These are phyloP conservation scores for Ceratitis capitata DNA, from an alignment of 1,140 invertebrate genomes.

Conservation along the genomic window DNA sequence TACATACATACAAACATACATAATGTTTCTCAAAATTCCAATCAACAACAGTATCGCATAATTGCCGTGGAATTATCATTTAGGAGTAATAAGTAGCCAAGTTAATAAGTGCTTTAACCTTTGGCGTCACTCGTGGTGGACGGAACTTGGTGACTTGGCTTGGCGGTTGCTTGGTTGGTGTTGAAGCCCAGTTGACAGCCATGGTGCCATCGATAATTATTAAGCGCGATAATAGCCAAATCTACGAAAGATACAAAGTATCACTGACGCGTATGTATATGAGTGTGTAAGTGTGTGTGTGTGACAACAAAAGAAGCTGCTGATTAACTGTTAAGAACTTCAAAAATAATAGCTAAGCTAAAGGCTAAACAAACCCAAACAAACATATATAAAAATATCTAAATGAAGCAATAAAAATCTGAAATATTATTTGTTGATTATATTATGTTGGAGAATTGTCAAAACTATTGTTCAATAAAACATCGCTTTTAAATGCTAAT, in stretches of 20 bases:
- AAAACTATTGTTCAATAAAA: not conserved
- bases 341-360: not conserved
- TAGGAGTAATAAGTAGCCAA: not conserved
- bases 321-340: not conserved
- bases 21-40: too few species aligned
- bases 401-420: not conserved
- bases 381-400: not conserved
- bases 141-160: not conserved
- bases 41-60: not conserved
- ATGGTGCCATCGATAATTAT: not conserved
- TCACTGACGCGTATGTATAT: not conserved
- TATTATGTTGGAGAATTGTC: not conserved
- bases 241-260: not conserved
- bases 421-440: not conserved
- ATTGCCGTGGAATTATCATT: not conserved
- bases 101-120: slow-evolving; percentile 32
- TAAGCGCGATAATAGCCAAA: not conserved
- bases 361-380: not conserved
- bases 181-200: slow-evolving; percentile 10
- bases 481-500: slow-evolving; percentile 2
- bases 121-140: not conserved
- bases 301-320: not conserved
- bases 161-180: slow-evolving; percentile 10
- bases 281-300: not conserved
- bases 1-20: too few species aligned